Base-by-base conservation (phyloP, 2,797 vertebrate species). In the Benthosema pterotum region DNA sequence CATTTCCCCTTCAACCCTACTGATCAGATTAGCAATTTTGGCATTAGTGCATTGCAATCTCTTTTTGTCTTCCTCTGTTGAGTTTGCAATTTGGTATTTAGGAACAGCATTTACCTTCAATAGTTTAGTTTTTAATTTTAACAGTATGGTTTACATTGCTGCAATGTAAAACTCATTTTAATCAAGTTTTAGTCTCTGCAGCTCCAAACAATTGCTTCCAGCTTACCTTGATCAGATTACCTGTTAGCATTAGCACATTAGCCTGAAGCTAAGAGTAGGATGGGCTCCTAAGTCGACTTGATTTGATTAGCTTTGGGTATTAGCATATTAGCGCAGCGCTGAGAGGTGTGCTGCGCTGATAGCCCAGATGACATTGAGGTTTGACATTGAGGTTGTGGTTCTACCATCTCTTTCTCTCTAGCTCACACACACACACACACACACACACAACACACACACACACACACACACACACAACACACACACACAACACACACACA, bases 191-290 rank as follows among this genome's bases (percentile, higher is more conserved):
- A 38, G 32, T 7, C 8, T 9, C 7, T 38, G 32, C 8, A 9
- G 32, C 32, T 38, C 32, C 32, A 38, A 38, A 38, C 15, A 67
- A 63, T 48, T 3, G 76, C 83, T 83, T 85, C 82, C 85, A 85
- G 82, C 74, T 60, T 8, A 42, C 42, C 43, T 38, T 78, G 71
- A 86, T 83, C 74, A 83, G 77, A 86, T 85, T 80, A 83, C 78
- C 82, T 84, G 78, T 80, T 88, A 88, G 82, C 83, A 86, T 86
- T 88, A 87, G 82, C 87, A 87, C 85, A 80, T 85, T 86, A 88
- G 83, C 82, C 82, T 5, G 67, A 55, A 84, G 82, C 72, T 1
- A 53, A 13, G 60, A 9, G 72, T 71, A 71, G 76, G 69, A 43
- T 12, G 4, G 71, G 74, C 42, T 72, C 72, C 78, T 38, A 75